Conservation (phyloP, 2,888 invertebrate species). For the Callosobruchus maculatus region DNA sequence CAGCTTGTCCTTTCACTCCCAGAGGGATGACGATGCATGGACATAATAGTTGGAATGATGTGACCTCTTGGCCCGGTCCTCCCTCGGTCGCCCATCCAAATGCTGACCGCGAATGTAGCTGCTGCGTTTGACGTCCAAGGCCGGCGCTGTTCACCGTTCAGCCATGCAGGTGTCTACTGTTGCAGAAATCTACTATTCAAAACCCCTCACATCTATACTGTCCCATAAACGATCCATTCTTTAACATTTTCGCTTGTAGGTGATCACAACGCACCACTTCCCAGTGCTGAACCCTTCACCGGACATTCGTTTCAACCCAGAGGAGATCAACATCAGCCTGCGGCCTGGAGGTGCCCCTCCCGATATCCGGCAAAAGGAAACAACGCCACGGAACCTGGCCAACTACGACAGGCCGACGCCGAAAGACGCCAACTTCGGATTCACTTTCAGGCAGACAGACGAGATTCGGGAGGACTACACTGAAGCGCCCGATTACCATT, state of each 20-base stretch:
- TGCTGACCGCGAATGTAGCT: too few relatives aligned
- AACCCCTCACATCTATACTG: too few relatives aligned
- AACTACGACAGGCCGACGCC: slow-evolving; percentile 19
- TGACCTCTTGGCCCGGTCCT: too few relatives aligned
- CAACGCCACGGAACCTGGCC: slow-evolving; percentile 12
- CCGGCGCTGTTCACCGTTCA: too few relatives aligned
- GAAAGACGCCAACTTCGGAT: slow-evolving; percentile 35
- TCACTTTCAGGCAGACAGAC: slow-evolving; percentile 34
- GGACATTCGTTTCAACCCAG: slow-evolving; percentile 46
- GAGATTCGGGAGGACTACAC: not conserved
- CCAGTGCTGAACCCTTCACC: slow-evolving; percentile 35
- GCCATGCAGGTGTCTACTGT: too few relatives aligned
- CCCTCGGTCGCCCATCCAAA: too few relatives aligned
- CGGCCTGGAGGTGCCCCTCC: slow-evolving; percentile 43
- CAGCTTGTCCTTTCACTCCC: too few relatives aligned
- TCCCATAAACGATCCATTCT: too few relatives aligned
- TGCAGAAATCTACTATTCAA: too few relatives aligned
- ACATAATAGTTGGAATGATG: too few relatives aligned
- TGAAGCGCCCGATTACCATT: slow-evolving; percentile 9
- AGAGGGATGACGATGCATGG: too few relatives aligned
- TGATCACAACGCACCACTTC: slow-evolving; percentile 35
- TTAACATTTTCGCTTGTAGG: not conserved
- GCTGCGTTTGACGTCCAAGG: too few relatives aligned
- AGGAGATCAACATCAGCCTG: slow-evolving; percentile 47
- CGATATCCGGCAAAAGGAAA: slow-evolving; percentile 27